phyloP scores from a whole-genome alignment of 2,113 vertebrate genomes.

The Indicator indicator region DNA sequence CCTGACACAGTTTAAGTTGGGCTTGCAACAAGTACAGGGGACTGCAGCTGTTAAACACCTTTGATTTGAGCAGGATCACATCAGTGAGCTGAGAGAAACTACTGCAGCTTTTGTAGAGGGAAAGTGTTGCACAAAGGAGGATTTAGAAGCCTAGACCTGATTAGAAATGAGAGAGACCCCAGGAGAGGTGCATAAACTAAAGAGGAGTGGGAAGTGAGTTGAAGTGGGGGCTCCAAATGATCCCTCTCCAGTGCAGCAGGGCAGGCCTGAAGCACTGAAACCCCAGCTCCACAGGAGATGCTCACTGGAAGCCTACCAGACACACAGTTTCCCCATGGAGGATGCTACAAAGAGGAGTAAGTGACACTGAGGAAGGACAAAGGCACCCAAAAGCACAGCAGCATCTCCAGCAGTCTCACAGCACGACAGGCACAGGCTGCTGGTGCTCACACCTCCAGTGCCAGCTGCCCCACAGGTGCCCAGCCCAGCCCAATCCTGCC shows the following conservation, averaged over 20 bases:
- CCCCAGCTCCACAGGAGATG: not conserved
- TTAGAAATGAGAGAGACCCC: slow-evolving; percentile 21
- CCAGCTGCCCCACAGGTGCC: not conserved
- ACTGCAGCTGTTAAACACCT: not conserved
- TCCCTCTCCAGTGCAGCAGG: not conserved
- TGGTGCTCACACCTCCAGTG: not conserved
- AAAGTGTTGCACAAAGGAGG: slow-evolving; percentile 25
- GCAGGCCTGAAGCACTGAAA: not conserved
- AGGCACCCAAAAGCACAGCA: not conserved
- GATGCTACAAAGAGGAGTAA: not conserved
- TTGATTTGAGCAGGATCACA: slow-evolving; percentile 25
- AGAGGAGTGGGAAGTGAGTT: not conserved
- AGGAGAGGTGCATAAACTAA: slow-evolving; percentile 26
- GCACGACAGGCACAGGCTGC: rapidly evolving
- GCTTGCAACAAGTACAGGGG: not conserved
- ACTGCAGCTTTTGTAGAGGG: slow-evolving; percentile 34
- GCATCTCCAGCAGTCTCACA: not conserved
- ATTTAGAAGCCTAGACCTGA: slow-evolving; percentile 36
- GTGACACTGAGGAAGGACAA: not conserved
- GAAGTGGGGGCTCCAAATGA: not conserved
- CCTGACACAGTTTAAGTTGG: slow-evolving; percentile 30
- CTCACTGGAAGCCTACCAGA: not conserved
- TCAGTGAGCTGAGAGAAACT: slow-evolving; percentile 10
- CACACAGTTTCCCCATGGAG: not conserved
- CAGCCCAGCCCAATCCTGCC: not conserved